Evolutionary conservation across 2,797 vertebrate genomes (phyloP).

Genomic region (Myotis daubentonii): DNA sequence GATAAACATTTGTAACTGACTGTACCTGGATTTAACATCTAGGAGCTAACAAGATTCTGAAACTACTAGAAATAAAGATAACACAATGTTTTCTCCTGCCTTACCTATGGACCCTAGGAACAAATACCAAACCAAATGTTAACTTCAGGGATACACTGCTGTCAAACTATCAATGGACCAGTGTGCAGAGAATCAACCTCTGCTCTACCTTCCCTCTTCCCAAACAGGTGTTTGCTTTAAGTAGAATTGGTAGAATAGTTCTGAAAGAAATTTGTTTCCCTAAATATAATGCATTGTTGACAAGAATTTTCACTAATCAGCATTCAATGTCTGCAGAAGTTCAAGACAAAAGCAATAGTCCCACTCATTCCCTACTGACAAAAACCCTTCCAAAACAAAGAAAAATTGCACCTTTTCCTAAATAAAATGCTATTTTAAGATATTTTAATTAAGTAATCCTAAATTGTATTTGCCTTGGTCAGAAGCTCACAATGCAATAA

Average conservation of each 20-base stretch:
- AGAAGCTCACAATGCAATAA: constrained; percentile 26
- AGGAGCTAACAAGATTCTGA: constrained; percentile 49
- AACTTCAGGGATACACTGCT: constrained; percentile 37
- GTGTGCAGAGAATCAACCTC: neutral
- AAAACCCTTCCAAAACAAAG: constrained; percentile 49
- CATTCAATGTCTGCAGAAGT: constrained; percentile 30
- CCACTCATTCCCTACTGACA: constrained; percentile 35
- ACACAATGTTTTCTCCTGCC: constrained; percentile 13
- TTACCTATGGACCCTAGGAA: constrained; percentile 22
- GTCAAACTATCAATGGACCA: constrained; percentile 1
- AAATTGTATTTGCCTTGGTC: constrained; percentile 57
- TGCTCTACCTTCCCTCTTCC: neutral
- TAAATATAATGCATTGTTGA: neutral
- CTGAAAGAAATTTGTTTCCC: constrained; percentile 46
- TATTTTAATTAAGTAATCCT: constrained; percentile 56
- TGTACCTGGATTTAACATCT: constrained; percentile 34
- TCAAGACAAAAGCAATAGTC: constrained; percentile 43
- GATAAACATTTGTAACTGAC: constrained; percentile 43
- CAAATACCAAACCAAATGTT: constrained; percentile 61
- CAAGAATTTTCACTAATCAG: constrained; percentile 40
- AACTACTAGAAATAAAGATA: constrained; percentile 45
- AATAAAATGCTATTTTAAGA: constrained; percentile 50
- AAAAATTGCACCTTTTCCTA: constrained; percentile 52
- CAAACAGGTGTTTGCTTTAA: constrained; percentile 59
- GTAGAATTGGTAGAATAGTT: constrained; percentile 2